phyloP scores from a whole-genome alignment of 2,113 vertebrate genomes.

The Butorides virescens region DNA sequence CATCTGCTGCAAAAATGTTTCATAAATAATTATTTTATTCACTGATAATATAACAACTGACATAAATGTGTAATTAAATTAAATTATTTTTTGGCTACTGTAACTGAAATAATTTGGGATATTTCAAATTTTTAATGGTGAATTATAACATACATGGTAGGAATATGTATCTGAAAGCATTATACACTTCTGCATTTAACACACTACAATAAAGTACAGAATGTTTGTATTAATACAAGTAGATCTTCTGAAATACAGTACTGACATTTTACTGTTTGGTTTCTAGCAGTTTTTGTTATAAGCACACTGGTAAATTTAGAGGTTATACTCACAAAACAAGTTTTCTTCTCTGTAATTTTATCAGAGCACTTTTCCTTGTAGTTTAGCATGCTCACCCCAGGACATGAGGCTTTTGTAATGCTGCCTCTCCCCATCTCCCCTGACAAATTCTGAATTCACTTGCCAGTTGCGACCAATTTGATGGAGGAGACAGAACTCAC shows the following conservation, averaged over 20 bases:
- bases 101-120: neutral
- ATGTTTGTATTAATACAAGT: neutral
- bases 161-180: neutral
- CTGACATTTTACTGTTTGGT: neutral
- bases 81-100: neutral
- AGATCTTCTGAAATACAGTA: neutral
- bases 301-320: neutral
- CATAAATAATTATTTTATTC: neutral
- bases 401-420: neutral
- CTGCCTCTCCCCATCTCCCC: neutral
- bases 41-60: neutral
- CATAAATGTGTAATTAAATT: neutral
- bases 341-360: neutral
- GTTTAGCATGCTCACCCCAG: neutral
- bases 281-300: neutral
- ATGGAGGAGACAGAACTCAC: neutral
- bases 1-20: conserved; percentile 4
- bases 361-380: neutral
- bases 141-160: neutral
- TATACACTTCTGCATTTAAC: neutral
- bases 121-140: neutral
- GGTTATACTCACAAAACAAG: neutral
- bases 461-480: neutral
- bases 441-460: neutral
- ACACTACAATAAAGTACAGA: neutral